Evolutionary conservation across 2,797 vertebrate species (phyloP).

Genomic region (Darevskia mixta): DNA sequence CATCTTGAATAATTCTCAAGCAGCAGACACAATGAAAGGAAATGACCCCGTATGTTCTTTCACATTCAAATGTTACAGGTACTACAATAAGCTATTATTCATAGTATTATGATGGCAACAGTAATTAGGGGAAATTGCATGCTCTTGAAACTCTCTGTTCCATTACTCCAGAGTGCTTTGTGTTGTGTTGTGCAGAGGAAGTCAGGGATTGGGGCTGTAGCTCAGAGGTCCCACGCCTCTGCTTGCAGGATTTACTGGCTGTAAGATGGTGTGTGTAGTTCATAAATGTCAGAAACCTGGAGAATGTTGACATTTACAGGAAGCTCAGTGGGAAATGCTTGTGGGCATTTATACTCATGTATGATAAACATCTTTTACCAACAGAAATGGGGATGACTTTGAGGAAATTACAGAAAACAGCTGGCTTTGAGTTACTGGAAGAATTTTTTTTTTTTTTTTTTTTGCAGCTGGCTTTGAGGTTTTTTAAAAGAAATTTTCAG

Average conservation of each 20-base stretch:
- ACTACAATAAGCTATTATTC: slow-evolving; percentile 43
- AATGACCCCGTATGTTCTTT: slow-evolving; percentile 44
- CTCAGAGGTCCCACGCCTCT: not conserved
- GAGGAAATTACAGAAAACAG: not conserved
- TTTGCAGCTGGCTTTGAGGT: not conserved
- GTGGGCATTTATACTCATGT: not conserved
- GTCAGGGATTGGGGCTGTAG: not conserved
- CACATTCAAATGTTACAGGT: slow-evolving; percentile 41
- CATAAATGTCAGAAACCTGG: not conserved
- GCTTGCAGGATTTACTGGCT: not conserved
- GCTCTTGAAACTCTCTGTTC: slow-evolving; percentile 29
- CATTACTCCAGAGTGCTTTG: not conserved
- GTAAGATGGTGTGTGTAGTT: not conserved
- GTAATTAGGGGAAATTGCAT: slow-evolving; percentile 46
- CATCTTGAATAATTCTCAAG: slow-evolving; percentile 48
- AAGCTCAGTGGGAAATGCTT: not conserved
- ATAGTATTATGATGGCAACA: slow-evolving; percentile 40
- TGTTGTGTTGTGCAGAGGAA: not conserved
- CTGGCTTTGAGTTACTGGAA: not conserved
- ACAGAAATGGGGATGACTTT: not conserved
- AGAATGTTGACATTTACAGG: not conserved
- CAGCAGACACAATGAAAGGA: slow-evolving; percentile 37
- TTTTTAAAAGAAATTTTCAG: not conserved
- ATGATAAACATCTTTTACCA: not conserved
- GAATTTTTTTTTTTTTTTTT: too few relatives aligned